Percentiles rank a stretch among this genome's conserved stretches.
These are phyloP conservation scores for Chloropsis hardwickii DNA, from an alignment of 2,113 vertebrate genomes.

Conservation along the genomic window DNA sequence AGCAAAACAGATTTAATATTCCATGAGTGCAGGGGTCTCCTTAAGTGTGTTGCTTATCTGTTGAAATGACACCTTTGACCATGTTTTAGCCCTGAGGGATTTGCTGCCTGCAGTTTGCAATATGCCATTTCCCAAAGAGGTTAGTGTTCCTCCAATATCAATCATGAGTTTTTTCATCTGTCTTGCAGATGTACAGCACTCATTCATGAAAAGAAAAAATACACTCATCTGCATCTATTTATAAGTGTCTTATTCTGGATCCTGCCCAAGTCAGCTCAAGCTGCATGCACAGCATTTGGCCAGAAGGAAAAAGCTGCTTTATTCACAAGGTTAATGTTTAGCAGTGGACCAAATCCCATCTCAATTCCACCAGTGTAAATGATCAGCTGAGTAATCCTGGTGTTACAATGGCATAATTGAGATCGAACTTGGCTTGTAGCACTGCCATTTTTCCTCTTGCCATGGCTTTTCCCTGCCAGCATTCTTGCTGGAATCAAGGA, in stretches of 20 bases:
- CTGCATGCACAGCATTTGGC: conserved; percentile 24
- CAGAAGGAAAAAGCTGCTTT: conserved; percentile 24
- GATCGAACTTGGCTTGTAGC: background rate
- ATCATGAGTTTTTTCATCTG: background rate
- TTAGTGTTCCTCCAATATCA: background rate
- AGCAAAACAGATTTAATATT: background rate
- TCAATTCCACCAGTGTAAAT: conserved; percentile 18
- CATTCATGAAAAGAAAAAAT: conserved; percentile 32
- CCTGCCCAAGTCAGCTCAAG: background rate
- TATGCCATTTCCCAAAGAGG: background rate
- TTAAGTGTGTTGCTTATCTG: background rate
- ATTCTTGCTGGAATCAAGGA: background rate
- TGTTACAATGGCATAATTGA: conserved; percentile 10
- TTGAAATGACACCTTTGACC: background rate
- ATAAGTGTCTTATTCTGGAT: conserved; percentile 13
- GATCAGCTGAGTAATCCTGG: conserved; percentile 22
- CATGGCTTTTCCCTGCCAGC: background rate
- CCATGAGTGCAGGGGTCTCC: background rate
- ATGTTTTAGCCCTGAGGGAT: background rate
- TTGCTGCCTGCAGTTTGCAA: background rate
- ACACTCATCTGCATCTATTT: conserved; percentile 34
- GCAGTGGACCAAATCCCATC: conserved; percentile 13
- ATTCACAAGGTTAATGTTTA: conserved; percentile 29
- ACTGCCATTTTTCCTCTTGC: background rate
- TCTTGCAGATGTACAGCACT: conserved; percentile 4